Percentiles rank a stretch among this genome's conserved stretches.
phyloP scores from a whole-genome alignment of 2,888 invertebrate species.

The Lepidocyrtoides sp. region DNA sequence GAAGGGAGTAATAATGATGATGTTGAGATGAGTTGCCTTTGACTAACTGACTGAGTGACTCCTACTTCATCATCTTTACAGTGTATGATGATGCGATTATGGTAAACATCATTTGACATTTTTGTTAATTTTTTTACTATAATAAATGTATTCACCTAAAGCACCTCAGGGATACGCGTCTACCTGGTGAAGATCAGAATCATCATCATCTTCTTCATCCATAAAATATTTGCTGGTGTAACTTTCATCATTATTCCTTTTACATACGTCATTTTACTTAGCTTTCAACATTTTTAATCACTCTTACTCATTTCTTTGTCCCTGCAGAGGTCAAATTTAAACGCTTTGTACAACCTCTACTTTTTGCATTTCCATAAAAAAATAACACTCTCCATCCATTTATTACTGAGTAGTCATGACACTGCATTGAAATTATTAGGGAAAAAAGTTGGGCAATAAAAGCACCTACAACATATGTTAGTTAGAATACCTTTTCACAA shows the following conservation, averaged over 20 bases:
- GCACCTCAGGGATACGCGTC: not conserved
- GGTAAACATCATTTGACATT: constrained; percentile 44
- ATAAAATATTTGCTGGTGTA: not conserved
- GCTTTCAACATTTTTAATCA: constrained; percentile 23
- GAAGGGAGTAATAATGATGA: constrained; percentile 49
- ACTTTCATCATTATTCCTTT: not conserved
- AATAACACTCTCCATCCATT: not conserved
- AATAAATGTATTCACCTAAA: not conserved
- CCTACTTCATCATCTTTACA: not conserved
- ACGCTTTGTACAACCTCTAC: not conserved
- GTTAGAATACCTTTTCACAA: no score
- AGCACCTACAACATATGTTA: no score
- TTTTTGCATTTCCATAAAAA: constrained; percentile 2
- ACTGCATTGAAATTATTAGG: not conserved
- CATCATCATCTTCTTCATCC: not conserved
- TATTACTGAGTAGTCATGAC: not conserved
- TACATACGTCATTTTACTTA: constrained; percentile 10
- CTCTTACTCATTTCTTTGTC: not conserved
- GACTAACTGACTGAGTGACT: constrained; percentile 3
- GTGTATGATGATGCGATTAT: constrained; percentile 19
- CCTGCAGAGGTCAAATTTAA: constrained; percentile 33
- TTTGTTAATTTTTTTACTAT: not conserved
- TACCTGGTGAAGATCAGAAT: not conserved
- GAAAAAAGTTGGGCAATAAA: no score
- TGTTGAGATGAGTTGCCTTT: not conserved